Percentiles rank a stretch among this genome's conserved stretches.
Evolutionary conservation across 2,888 invertebrate genomes (phyloP).

Genomic region (Ichneumoninae sp.): DNA sequence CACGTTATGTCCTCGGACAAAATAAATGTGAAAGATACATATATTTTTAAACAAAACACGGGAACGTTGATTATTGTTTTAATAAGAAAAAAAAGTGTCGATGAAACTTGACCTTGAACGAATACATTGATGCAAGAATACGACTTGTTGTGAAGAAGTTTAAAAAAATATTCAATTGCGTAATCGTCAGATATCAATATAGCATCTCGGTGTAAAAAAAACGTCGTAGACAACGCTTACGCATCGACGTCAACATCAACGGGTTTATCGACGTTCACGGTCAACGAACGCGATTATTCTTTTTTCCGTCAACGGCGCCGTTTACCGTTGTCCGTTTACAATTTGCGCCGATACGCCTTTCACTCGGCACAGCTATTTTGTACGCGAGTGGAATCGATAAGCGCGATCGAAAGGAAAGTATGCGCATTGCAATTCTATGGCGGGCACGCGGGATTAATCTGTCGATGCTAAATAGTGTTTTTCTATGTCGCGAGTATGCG

Average conservation of each 20-base stretch:
- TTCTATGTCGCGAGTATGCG: conserved; percentile 20
- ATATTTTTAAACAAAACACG: neutral
- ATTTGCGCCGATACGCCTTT: conserved; percentile 45
- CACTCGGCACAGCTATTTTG: conserved; percentile 50
- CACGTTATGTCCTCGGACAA: neutral
- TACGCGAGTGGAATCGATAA: conserved; percentile 45
- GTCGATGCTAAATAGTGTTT: conserved; percentile 22
- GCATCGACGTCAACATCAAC: conserved; percentile 30
- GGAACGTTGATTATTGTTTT: neutral
- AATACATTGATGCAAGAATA: neutral
- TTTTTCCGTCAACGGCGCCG: conserved; percentile 31
- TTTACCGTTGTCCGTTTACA: conserved; percentile 40
- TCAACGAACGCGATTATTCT: conserved; percentile 43
- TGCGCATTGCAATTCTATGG: conserved; percentile 27
- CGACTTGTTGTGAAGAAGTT: neutral
- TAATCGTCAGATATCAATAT: neutral
- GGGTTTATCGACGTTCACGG: conserved; percentile 51
- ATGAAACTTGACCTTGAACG: neutral
- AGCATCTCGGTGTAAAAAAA: neutral
- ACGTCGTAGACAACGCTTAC: neutral
- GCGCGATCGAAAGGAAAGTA: conserved; percentile 57
- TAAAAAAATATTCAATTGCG: neutral
- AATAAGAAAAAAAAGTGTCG: neutral
- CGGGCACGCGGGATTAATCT: conserved; percentile 21
- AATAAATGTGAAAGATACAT: neutral